Conservation (phyloP, 1,140 invertebrate species). For the Sipha flava region DNA sequence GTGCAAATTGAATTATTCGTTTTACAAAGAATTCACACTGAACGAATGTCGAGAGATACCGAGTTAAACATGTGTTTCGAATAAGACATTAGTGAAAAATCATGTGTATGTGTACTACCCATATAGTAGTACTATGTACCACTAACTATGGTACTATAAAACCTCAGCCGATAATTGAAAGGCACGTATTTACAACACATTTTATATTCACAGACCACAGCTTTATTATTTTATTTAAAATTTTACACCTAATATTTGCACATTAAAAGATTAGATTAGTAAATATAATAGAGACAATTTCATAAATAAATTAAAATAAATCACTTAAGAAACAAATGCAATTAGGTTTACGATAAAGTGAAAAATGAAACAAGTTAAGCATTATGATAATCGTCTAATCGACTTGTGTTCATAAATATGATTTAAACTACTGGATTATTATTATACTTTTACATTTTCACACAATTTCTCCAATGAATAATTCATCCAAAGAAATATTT, state of each 20-base stretch:
- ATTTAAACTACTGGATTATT: neutral
- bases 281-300: no score
- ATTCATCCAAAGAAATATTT: no score
- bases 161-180: neutral
- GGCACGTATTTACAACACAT: neutral
- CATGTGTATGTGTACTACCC: neutral
- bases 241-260: no score
- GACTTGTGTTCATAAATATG: neutral
- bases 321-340: no score
- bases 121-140: no score
- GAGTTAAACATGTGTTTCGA: neutral
- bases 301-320: neutral
- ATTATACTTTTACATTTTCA: neutral
- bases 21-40: no score
- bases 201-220: neutral
- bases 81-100: neutral
- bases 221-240: neutral
- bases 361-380: neutral
- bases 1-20: no score
- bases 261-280: neutral
- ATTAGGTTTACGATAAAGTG: neutral
- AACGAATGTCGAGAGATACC: no score
- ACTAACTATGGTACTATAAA: no score
- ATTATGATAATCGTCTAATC: neutral
- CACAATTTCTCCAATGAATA: no score